A percentile compares a stretch with the other conserved stretches of the same genome.
phyloP scores from a whole-genome alignment of 2,797 vertebrate species.

The Zalophus californianus region DNA sequence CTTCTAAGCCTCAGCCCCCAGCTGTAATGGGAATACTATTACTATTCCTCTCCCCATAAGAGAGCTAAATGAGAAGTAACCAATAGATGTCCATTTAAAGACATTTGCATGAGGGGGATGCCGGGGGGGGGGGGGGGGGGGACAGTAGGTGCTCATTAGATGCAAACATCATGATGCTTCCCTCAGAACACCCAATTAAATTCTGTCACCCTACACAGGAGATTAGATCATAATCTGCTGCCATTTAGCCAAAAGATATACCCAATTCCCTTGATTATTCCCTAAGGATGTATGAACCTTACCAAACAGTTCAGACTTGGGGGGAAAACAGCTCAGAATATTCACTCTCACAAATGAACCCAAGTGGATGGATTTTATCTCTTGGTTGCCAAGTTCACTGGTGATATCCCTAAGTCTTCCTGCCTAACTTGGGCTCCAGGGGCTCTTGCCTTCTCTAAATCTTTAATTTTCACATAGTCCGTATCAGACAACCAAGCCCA shows the following conservation, averaged over 20 bases:
- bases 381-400: not conserved
- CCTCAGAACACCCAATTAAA: constrained; percentile 21
- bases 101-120: not conserved
- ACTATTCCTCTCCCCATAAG: not conserved
- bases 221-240: not conserved
- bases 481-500: not conserved
- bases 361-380: not conserved
- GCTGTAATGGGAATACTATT: not conserved
- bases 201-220: not conserved
- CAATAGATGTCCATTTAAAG: not conserved
- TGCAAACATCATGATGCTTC: not conserved
- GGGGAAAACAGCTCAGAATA: not conserved
- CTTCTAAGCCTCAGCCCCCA: not conserved
- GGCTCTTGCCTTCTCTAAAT: not conserved
- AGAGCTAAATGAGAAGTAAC: not conserved
- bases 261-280: not conserved
- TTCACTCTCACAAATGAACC: not conserved
- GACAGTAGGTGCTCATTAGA: not conserved
- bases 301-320: constrained; percentile 20
- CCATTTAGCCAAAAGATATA: constrained; percentile 10
- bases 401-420: not conserved
- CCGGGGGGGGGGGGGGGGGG: rapidly evolving
- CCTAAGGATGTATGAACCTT: constrained; percentile 11
- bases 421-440: not conserved
- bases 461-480: not conserved